Evolutionary conservation across 2,888 invertebrate genomes (phyloP), one percentile per base, ranked within the genome.

Genomic region (Parasteatoda lunata): DNA sequence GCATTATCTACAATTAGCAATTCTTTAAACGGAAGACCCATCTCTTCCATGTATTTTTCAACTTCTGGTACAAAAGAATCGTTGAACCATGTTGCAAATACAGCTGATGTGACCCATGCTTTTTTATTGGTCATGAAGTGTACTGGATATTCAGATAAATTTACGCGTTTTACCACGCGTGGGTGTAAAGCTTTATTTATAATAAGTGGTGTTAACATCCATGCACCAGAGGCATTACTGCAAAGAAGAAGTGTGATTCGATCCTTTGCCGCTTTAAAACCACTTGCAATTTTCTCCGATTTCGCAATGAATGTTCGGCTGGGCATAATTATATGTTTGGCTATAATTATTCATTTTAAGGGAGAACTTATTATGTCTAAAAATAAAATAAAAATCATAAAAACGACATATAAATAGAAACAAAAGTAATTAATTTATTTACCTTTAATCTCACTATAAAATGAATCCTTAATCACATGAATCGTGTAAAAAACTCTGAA

Each of bases 1-100:
- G 64, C 80, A 80, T 86, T 86, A 76, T 77, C 80, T 51, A 77
- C 72, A 86, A 80, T 80, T 79, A 85, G 72, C 54, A 85, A 79
- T 48, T 79, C 79, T 47, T 85, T 85, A 75, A 85, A 85, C 66
- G 54, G 48, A 69, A 82, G 70, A 13, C 59, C 45, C 68, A 59
- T 81, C 9, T 86, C 71, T 13, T 8, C 52, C 71, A 80, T 76
- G 69, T 85, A 80, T 76, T 54, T 3, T 80, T 80, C 68, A 64
- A 81, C 66, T 71, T 81, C 64, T 77, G 72, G 72, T 54, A 72
- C 13, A 54, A 86, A 86, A 49, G 30, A 81, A 54, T 79, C 48
- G 30, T 80, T 54, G 79, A 79, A 76, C 75, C 70, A 80, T 68
- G 69, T 47, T 48, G 6, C 30, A 84, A 84, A 79, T n/a, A 77